Evolutionary conservation across 2,113 vertebrate species (phyloP).

Genomic region (Cyprinodon tularosa): DNA sequence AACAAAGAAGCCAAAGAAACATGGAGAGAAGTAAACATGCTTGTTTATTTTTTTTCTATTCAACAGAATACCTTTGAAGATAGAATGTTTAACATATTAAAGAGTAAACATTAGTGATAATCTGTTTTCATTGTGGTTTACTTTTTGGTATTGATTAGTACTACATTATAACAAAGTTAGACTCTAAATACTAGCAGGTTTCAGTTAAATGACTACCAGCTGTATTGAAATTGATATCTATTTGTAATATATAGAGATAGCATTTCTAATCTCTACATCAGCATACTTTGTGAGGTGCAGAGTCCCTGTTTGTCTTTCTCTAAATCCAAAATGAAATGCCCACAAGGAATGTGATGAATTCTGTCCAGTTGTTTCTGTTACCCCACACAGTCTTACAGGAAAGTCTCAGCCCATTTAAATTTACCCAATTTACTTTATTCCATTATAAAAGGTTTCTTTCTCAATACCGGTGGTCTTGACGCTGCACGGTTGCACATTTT

Average conservation of each 20-base stretch:
- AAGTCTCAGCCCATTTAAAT: neutral
- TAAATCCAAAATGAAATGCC: neutral
- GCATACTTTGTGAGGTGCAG: neutral
- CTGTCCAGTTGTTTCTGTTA: neutral
- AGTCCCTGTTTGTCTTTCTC: neutral
- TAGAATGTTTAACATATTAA: slow-evolving; percentile 21
- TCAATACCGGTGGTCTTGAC: neutral
- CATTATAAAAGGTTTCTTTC: neutral
- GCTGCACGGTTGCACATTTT: too few species aligned
- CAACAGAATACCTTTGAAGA: slow-evolving; percentile 36
- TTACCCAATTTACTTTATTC: neutral
- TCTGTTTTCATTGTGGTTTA: slow-evolving; percentile 35
- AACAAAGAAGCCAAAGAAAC: slow-evolving; percentile 35
- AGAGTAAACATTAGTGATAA: slow-evolving; percentile 26
- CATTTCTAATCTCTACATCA: slow-evolving; percentile 12
- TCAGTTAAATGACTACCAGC: neutral
- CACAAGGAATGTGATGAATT: neutral
- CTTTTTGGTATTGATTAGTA: slow-evolving; percentile 12
- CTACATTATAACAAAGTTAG: slow-evolving; percentile 30
- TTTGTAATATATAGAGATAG: slow-evolving; percentile 9
- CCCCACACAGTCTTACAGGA: neutral
- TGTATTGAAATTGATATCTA: slow-evolving; percentile 1
- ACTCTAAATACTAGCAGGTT: slow-evolving; percentile 23
- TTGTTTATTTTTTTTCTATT: slow-evolving; percentile 15
- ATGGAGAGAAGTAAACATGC: slow-evolving; percentile 35